phyloP scores from a whole-genome alignment of 2,113 vertebrate genomes.

The Anguilla japonica region DNA sequence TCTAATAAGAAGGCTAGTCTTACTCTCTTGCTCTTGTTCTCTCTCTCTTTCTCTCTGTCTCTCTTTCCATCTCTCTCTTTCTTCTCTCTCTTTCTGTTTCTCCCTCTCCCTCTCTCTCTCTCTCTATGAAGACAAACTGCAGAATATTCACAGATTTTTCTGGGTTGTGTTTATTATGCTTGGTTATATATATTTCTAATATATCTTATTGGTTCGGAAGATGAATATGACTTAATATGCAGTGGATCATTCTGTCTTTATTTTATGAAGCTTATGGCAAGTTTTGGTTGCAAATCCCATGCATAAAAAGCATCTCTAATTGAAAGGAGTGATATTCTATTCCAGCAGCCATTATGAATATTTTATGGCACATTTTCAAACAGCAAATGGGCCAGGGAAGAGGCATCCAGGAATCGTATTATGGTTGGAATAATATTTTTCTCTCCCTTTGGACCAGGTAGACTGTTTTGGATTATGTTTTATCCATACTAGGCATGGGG shows the following conservation, averaged over 20 bases:
- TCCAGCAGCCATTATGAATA: conserved; percentile 58
- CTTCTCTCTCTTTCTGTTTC: too few species aligned
- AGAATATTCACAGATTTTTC: conserved; percentile 5
- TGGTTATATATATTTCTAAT: conserved; percentile 25
- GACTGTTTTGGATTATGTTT: conserved; percentile 35
- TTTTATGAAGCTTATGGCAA: conserved; percentile 41
- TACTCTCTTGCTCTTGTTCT: too few species aligned
- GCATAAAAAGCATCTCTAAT: conserved; percentile 58
- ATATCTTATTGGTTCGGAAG: conserved; percentile 46
- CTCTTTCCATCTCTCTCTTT: background rate
- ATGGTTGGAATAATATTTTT: conserved; percentile 42
- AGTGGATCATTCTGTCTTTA: conserved; percentile 39
- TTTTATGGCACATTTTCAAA: conserved; percentile 58
- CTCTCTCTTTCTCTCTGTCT: too few species aligned
- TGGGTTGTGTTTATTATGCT: background rate
- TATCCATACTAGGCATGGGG: conserved; percentile 41
- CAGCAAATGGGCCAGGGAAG: conserved; percentile 55
- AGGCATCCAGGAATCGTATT: conserved; percentile 48
- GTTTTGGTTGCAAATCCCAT: conserved; percentile 49
- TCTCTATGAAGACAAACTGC: background rate
- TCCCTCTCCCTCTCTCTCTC: too few species aligned
- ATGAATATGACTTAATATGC: conserved; percentile 50
- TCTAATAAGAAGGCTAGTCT: too few species aligned
- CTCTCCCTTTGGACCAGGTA: conserved; percentile 44
- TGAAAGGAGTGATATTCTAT: conserved; percentile 46